These are phyloP conservation scores for Dasyornis broadbenti DNA, from an alignment of 2,113 vertebrate genomes.

Conservation along the genomic window DNA sequence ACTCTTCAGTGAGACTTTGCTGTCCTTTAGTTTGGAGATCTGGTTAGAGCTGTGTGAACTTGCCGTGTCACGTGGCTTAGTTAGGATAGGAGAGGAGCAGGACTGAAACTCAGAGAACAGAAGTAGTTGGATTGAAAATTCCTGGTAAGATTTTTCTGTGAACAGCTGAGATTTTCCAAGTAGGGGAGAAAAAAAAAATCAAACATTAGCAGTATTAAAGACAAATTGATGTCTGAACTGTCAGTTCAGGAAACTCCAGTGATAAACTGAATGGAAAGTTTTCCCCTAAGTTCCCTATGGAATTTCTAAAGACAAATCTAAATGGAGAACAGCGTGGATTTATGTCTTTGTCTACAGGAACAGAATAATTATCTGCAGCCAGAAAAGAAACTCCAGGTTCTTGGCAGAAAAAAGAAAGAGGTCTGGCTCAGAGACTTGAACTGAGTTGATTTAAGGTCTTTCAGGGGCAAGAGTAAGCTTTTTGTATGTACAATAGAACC, in stretches of 20 bases:
- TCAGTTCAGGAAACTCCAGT: slow-evolving; percentile 34
- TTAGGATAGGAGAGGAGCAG: not conserved
- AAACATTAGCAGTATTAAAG: slow-evolving; percentile 38
- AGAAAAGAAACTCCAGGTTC: slow-evolving; percentile 41
- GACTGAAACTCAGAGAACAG: not conserved
- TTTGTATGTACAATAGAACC: not conserved
- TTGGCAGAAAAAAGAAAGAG: slow-evolving; percentile 33
- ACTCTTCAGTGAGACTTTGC: not conserved
- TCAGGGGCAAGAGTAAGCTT: not conserved
- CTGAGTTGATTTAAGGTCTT: not conserved
- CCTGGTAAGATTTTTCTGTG: not conserved
- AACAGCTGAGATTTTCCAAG: slow-evolving; percentile 8
- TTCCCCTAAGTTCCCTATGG: slow-evolving; percentile 34
- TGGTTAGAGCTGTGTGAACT: not conserved
- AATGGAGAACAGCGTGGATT: slow-evolving; percentile 41
- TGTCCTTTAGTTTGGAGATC: not conserved
- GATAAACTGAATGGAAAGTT: slow-evolving; percentile 48
- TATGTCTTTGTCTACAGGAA: slow-evolving; percentile 47
- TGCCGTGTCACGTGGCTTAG: not conserved
- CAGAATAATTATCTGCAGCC: slow-evolving; percentile 42
- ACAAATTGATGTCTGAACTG: slow-evolving; percentile 35
- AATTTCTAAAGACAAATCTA: slow-evolving; percentile 46
- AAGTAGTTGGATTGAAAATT: not conserved
- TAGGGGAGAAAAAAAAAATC: not conserved
- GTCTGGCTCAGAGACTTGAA: not conserved